Evolutionary conservation across 1,140 invertebrate genomes (phyloP).

Genomic region (Cydia splendana): DNA sequence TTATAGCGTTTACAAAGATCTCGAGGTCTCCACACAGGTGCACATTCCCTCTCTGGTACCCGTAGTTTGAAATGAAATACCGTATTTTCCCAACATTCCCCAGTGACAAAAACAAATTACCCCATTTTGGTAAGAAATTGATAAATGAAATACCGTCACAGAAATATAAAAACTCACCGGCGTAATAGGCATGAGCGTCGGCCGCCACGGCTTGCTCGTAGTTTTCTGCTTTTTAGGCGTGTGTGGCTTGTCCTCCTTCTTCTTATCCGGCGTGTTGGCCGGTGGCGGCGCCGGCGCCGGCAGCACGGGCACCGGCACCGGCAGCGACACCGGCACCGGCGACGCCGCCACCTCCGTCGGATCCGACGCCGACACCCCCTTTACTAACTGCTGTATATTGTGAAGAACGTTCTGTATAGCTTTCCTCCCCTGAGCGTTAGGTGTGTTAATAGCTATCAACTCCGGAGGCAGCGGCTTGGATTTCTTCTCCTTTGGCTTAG

Average conservation of each 20-base stretch:
- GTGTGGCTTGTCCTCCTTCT: slow-evolving; percentile 54
- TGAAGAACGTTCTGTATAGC: slow-evolving; percentile 76
- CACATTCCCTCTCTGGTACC: no score
- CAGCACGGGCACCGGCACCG: slow-evolving; percentile 36
- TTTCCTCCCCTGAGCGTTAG: slow-evolving; percentile 69
- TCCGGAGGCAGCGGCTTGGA: slow-evolving; percentile 73
- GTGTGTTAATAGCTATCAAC: slow-evolving; percentile 75
- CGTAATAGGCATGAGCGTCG: slow-evolving; percentile 85
- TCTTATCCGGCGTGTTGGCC: slow-evolving; percentile 47
- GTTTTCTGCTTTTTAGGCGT: slow-evolving; percentile 77
- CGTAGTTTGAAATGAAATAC: no score
- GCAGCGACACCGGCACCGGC: slow-evolving; percentile 50
- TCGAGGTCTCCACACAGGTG: no score
- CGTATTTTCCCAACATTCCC: no score
- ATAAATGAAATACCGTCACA: no score
- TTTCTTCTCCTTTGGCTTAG: slow-evolving; percentile 57
- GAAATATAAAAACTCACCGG: slow-evolving; percentile 51
- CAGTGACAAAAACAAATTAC: no score
- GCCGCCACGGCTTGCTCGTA: slow-evolving; percentile 83
- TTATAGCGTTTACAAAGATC: no score
- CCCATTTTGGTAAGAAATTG: no score
- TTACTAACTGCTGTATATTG: slow-evolving; percentile 76
- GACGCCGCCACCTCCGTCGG: slow-evolving; percentile 65
- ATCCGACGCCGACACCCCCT: slow-evolving; percentile 69
- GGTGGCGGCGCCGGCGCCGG: background rate